A percentile compares a stretch with the other conserved stretches of the same genome.
Conservation (phyloP, 53 echinoderm and acorn worm genomes). For the Arbacia lixula region DNA sequence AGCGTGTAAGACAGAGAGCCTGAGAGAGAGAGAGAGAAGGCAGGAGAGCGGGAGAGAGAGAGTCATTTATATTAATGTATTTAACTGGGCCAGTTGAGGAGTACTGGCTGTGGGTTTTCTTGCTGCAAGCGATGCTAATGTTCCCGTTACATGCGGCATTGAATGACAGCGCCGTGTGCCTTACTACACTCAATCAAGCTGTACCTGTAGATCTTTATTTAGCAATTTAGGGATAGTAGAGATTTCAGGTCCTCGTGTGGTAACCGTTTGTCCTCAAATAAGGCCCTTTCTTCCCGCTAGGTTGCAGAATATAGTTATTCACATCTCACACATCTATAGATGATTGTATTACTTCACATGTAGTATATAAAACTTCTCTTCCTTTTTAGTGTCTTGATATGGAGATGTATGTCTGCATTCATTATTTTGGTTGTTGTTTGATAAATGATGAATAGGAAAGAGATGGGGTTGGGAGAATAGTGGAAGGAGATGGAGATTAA, state of each 20-base stretch:
- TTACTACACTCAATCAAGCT: constrained; percentile 45
- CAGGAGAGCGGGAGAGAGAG: not conserved
- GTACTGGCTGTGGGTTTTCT: constrained; percentile 27
- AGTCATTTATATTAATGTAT: constrained; percentile 56
- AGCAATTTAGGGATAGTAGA: constrained; percentile 39
- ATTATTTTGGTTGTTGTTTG: too few relatives aligned
- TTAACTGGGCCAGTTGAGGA: constrained; percentile 56
- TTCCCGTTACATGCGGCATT: constrained; percentile 39
- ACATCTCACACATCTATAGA: too few relatives aligned
- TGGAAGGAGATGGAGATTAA: not conserved
- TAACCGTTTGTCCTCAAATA: constrained; percentile 14
- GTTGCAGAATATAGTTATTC: too few relatives aligned
- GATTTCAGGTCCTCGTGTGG: constrained; percentile 8
- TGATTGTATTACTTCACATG: too few relatives aligned
- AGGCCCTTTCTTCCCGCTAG: too few relatives aligned
- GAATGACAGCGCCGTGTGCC: constrained; percentile 9
- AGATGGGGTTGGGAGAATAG: not conserved
- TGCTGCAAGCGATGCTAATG: constrained; percentile 52
- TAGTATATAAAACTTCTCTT: too few relatives aligned
- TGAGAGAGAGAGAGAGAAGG: not conserved
- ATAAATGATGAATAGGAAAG: not conserved
- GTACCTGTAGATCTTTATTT: constrained; percentile 41
- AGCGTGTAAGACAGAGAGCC: constrained; percentile 1
- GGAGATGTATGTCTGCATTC: too few relatives aligned
- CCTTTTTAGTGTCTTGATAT: too few relatives aligned